These are phyloP conservation scores for Verasper variegatus DNA, from an alignment of 2,113 vertebrate species.

Conservation along the genomic window DNA sequence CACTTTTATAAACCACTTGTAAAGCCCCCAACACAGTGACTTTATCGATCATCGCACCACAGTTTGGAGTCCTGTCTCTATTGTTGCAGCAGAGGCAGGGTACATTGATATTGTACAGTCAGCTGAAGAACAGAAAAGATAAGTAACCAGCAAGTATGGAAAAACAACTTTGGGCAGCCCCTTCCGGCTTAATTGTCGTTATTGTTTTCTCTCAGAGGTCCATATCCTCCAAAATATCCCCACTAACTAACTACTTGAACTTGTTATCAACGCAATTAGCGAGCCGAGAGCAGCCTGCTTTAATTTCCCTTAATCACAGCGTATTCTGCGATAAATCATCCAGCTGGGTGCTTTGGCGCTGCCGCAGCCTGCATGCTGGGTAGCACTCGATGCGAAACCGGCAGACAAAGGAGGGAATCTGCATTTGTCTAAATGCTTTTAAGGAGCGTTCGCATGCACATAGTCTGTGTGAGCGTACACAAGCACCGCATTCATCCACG, in stretches of 20 bases:
- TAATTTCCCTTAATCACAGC: conserved; percentile 81
- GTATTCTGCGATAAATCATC: conserved; percentile 79
- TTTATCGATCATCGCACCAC: conserved; percentile 24
- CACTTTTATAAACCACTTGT: conserved; percentile 48
- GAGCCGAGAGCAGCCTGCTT: conserved; percentile 71
- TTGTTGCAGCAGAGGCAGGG: conserved; percentile 20
- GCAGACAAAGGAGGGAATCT: conserved; percentile 60
- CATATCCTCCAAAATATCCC: conserved; percentile 65
- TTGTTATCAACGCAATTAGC: conserved; percentile 81
- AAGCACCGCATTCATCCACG: conserved; percentile 50
- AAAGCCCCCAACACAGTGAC: background rate
- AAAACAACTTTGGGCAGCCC: conserved; percentile 44
- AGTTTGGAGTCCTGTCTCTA: conserved; percentile 21
- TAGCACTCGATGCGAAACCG: conserved; percentile 22
- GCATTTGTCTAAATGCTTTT: conserved; percentile 63
- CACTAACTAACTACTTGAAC: conserved; percentile 75
- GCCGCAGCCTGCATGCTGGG: conserved; percentile 60
- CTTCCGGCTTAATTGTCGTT: conserved; percentile 48
- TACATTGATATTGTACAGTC: background rate
- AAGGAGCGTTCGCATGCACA: conserved; percentile 51
- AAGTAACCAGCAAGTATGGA: background rate
- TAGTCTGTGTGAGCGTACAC: conserved; percentile 28
- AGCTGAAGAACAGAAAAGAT: background rate
- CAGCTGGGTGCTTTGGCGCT: conserved; percentile 67
- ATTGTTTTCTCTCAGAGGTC: conserved; percentile 67